Evolutionary conservation across 2,888 invertebrate genomes (phyloP), one percentile per base, ranked within the genome.

Genomic region (Pollenia angustigena): DNA sequence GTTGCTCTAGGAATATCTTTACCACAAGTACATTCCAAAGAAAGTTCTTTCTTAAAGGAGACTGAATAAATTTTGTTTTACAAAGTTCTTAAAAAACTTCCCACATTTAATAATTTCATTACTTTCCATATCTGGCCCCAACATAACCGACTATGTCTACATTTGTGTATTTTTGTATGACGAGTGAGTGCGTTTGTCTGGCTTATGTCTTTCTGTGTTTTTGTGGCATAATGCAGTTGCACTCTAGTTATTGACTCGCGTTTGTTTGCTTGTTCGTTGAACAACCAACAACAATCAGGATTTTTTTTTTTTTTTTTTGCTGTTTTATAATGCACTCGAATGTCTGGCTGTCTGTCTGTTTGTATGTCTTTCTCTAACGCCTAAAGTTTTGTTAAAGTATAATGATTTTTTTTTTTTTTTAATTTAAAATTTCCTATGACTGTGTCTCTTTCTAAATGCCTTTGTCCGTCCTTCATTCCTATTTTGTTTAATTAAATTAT

Each of bases 201-300:
- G 23, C 48, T 40, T 54, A 16, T 46, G 56, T 74, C 56, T 12
- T 6, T 74, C 18, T 50, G 40, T 48, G 52, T 75, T 50, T 75
- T 50, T 81, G 81, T 79, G 83, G 58, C 78, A 83, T 72, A 78
- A 78, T 78, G 78, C 78, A 78, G 83, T 83, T 83, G 83, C 78
- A 78, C 83, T 78, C 72, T 71, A 75, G 68, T 75, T 75, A 68
- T 60, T 80, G 80, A 62, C 71, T 71, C 60, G 32, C 12, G 18
- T 50, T 52, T 56, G 54, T 23, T 50, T 32, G 32, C 6, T 32
- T 6, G 32, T 32, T 32, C 32, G 46, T 56, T 66, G 74, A 56
- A 58, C 58, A 81, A 66, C 46, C 72, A 40, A 60, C 12, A 54
- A 54, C 72, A 74, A 9, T 66, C 72, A 74, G 50, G 72, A 72